A percentile compares a stretch with the other conserved stretches of the same genome.
These are phyloP conservation scores for Panulirus ornatus DNA, from an alignment of 1,140 invertebrate species.

Conservation along the genomic window DNA sequence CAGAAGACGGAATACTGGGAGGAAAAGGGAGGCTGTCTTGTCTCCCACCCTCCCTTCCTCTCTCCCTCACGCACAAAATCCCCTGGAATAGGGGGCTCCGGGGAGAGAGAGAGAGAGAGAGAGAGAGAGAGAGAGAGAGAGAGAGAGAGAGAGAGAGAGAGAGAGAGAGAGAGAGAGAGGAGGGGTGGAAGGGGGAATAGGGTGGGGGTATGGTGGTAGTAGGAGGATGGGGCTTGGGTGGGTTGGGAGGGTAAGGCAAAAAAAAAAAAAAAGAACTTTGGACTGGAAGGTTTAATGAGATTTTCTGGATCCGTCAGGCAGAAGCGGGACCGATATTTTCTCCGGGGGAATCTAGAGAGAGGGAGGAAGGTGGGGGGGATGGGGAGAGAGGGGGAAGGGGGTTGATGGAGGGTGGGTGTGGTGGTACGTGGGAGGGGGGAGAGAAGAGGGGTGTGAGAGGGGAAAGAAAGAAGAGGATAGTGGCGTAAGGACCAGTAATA, in stretches of 20 bases:
- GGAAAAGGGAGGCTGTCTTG: too few species aligned
- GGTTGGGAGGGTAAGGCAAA: background rate
- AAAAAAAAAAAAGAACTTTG: conserved; percentile 5
- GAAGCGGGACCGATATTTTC: conserved; percentile 47
- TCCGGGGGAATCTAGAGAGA: conserved; percentile 36
- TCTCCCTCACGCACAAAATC: conserved; percentile 48
- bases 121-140: background rate
- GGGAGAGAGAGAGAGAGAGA: background rate
- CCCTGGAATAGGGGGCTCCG: conserved; percentile 22
- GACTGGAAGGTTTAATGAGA: conserved; percentile 59
- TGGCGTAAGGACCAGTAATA: background rate
- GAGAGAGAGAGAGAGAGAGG: background rate
- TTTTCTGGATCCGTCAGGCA: conserved; percentile 57
- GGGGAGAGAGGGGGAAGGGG: too few species aligned
- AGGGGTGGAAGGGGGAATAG: background rate
- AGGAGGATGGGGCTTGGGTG: background rate
- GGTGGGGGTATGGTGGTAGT: background rate
- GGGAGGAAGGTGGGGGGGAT: too few species aligned
- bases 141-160: background rate
- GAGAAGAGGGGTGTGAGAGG: too few species aligned
- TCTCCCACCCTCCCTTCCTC: too few species aligned
- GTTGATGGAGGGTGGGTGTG: too few species aligned
- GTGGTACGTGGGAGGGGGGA: too few species aligned
- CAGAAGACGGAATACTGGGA: too few species aligned
- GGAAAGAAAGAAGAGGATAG: too few species aligned